Evolutionary conservation across 2,113 vertebrate species (phyloP), one percentile per base, ranked within the genome.

Genomic region (Ptyas mucosa): DNA sequence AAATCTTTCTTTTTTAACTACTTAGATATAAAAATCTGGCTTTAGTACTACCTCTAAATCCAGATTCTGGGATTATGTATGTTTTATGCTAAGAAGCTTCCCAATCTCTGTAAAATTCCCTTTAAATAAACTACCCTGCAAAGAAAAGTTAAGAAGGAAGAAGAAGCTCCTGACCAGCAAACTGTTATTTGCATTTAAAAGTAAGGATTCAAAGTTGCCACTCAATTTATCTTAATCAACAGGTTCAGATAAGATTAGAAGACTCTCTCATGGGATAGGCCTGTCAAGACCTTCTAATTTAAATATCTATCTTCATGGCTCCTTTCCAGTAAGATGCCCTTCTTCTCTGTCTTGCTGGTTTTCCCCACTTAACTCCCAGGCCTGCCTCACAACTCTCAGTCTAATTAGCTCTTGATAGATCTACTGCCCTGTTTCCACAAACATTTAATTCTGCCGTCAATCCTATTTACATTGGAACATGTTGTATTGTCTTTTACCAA

Each of bases 321-420:
- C 92, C 93, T 96, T 97, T 97, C 97, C 96, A 97, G 94, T 97
- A 98, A 98, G 97, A n/a, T 0, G 26, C 23, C 69, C 94, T 93
- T 94, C 94, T 96, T 97, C 94, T 96, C 92, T 69, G 39, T 95
- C 96, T 96, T 75, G 81, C 91, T 95, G 95, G 94, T 96, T 93
- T 95, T 89, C 95, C 94, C 95, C 97, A 94, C 98, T 98, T 98
- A 43, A 97, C 97, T 97, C 97, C 96, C 95, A 95, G 96, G 95
- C 92, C 96, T 97, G 96, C 94, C 95, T 97, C 96, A 95, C 95
- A 97, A 96, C 97, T 97, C 94, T 96, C 97, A 96, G 97, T 97
- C 98, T 98, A 98, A 98, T 98, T 98, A 98, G 98, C 96, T 97
- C 97, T 97, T 98, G 98, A 98, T 98, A 98, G 97, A 98, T 98